These are phyloP conservation scores for Drosophila teissieri DNA, from an alignment of 1,140 invertebrate species.

Conservation along the genomic window DNA sequence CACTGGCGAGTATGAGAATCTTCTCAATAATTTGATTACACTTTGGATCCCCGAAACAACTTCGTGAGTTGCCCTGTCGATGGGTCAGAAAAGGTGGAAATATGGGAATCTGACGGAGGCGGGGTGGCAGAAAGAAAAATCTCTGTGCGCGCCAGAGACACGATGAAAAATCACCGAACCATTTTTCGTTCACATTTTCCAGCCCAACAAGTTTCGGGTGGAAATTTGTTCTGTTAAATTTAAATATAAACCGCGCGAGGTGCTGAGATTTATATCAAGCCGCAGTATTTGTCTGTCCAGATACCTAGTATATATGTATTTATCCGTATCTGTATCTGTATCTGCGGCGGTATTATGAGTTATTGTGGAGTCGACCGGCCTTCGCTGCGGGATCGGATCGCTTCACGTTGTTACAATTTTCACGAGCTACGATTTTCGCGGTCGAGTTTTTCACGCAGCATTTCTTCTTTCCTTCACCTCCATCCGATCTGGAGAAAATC, in stretches of 20 bases:
- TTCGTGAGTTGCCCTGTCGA: slow-evolving; percentile 68
- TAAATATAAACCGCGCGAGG: slow-evolving; percentile 79
- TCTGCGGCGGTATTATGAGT: slow-evolving; percentile 65
- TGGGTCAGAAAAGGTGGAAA: slow-evolving; percentile 16
- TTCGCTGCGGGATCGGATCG: slow-evolving; percentile 63
- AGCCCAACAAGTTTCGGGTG: slow-evolving; percentile 62
- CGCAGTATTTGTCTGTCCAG: slow-evolving; percentile 8
- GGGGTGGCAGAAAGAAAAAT: slow-evolving; percentile 62
- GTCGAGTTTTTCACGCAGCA: slow-evolving; percentile 78
- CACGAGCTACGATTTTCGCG: slow-evolving; percentile 80
- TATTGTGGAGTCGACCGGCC: slow-evolving; percentile 75
- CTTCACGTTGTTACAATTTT: slow-evolving; percentile 73
- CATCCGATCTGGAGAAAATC: slow-evolving; percentile 9
- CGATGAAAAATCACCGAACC: slow-evolving; percentile 80
- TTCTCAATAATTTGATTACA: slow-evolving; percentile 55
- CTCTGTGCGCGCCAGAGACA: slow-evolving; percentile 63
- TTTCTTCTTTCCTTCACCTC: slow-evolving; percentile 8
- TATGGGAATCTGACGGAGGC: neutral
- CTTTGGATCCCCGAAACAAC: slow-evolving; percentile 10
- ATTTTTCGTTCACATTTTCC: slow-evolving; percentile 76
- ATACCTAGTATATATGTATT: slow-evolving; percentile 2
- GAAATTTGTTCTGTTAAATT: slow-evolving; percentile 58
- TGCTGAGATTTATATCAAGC: slow-evolving; percentile 68
- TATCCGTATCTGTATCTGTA: slow-evolving; percentile 35
- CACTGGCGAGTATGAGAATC: slow-evolving; percentile 36